A percentile compares a stretch with the other conserved stretches of the same genome.
Conservation (phyloP, 2,888 invertebrate genomes). For the Augochlorella aurata region DNA sequence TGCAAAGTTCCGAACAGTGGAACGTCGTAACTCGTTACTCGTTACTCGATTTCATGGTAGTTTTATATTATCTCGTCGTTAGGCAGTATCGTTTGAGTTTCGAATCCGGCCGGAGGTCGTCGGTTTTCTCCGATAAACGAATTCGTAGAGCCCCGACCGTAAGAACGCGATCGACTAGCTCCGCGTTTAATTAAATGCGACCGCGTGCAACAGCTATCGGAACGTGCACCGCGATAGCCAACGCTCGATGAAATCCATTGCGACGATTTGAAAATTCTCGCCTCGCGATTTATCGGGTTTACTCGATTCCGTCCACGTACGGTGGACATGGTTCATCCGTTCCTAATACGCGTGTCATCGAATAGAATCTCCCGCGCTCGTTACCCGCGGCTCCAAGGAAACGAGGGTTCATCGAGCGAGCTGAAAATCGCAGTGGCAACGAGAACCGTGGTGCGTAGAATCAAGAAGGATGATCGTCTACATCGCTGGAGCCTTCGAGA, state of each 20-base stretch:
- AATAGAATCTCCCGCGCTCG: too few relatives aligned
- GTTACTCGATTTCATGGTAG: background rate
- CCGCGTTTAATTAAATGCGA: background rate
- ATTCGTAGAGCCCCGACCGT: background rate
- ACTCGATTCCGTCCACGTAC: background rate
- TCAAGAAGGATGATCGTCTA: background rate
- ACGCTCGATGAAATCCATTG: background rate
- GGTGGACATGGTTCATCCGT: background rate
- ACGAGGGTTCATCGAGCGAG: background rate
- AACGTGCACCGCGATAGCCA: background rate
- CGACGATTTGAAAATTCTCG: background rate
- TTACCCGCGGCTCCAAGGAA: too few relatives aligned
- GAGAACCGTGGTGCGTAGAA: background rate
- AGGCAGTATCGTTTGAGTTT: background rate
- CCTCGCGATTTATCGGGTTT: background rate
- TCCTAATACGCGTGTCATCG: background rate
- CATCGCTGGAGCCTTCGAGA: background rate
- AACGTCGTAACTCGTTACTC: slow-evolving; percentile 5
- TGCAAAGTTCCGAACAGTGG: background rate
- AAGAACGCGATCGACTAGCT: background rate
- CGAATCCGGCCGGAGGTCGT: background rate
- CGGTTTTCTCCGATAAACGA: background rate
- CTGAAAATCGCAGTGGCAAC: background rate
- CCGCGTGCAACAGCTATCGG: background rate
- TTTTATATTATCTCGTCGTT: background rate